Evolutionary conservation across 1,140 invertebrate genomes (phyloP).

Genomic region (Ruditapes philippinarum): DNA sequence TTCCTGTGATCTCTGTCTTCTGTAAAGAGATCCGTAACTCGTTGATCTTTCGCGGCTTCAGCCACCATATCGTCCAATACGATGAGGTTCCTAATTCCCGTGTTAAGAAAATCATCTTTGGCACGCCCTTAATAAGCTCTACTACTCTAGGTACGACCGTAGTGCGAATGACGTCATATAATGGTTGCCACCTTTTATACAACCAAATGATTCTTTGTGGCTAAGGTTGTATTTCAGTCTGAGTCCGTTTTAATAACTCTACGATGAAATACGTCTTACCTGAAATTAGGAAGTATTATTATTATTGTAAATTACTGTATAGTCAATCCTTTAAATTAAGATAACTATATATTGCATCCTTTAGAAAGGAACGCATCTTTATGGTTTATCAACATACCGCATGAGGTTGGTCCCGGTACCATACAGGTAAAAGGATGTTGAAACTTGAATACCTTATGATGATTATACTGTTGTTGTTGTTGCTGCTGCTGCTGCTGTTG

Average conservation of each 20-base stretch:
- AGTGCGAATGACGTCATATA: background rate
- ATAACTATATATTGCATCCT: background rate
- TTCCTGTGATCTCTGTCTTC: conserved; percentile 53
- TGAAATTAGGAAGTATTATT: background rate
- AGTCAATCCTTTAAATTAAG: background rate
- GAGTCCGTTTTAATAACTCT: background rate
- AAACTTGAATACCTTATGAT: background rate
- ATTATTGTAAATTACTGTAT: no score
- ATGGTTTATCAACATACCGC: background rate
- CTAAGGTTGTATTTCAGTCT: conserved; percentile 20
- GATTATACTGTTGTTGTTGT: no score
- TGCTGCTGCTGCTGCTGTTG: no score
- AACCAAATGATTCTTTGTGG: conserved; percentile 37
- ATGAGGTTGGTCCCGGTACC: no score
- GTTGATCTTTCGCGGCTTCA: conserved; percentile 31
- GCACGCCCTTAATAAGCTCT: conserved; percentile 32
- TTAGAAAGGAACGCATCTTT: background rate
- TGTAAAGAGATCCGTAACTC: conserved; percentile 41
- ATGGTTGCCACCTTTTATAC: conserved; percentile 36
- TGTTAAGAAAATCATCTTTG: conserved; percentile 4
- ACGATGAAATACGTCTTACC: background rate
- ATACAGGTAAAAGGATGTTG: background rate
- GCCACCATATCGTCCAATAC: conserved; percentile 47
- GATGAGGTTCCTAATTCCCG: background rate
- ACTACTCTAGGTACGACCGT: background rate